Evolutionary conservation across 2,888 invertebrate species (phyloP), one percentile per base, ranked within the genome.

Genomic region (Boloria selene): DNA sequence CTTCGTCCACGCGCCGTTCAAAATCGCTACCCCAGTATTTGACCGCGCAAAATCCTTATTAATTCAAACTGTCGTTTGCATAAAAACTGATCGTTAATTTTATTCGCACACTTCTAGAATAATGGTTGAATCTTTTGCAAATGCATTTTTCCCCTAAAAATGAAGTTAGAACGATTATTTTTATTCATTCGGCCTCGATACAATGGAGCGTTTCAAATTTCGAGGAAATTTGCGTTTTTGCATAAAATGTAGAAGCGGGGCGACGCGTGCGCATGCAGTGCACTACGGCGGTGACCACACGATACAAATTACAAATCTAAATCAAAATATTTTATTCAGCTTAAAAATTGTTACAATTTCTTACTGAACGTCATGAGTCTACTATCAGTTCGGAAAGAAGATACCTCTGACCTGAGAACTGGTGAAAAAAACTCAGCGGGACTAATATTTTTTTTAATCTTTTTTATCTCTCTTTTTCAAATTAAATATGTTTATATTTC

Each of bases 161-260:
- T 81, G 73, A 77, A 86, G 77, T 83, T 79, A 74, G 79, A 81
- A 78, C 86, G 82, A 90, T 90, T 89, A 91, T 90, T 91, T 90
- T 90, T 89, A 88, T 88, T 81, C 89, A 85, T 85, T 81, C 83
- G 72, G 74, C 74, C 64, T 65, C 78, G 77, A 75, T 74, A 82
- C 91, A 92, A 92, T 86, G 79, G 84, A 85, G 78, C 92, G 92
- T 91, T 92, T 92, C 92, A 90, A 92, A 92, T 91, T 91, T 91
- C 92, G 82, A 83, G 84, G 83, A 90, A 92, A 91, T 91, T 92
- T 91, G 91, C 90, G 91, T 91, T 92, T 92, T 91, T 91, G 91
- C 92, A 92, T 92, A 91, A 91, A 91, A 91, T 83, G 83, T 78
- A 77, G 75, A 74, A 79, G 75, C 79, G 72, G 77, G 75, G 76